Evolutionary conservation across 2,888 invertebrate genomes (phyloP).

Genomic region (Tipula helvola): DNA sequence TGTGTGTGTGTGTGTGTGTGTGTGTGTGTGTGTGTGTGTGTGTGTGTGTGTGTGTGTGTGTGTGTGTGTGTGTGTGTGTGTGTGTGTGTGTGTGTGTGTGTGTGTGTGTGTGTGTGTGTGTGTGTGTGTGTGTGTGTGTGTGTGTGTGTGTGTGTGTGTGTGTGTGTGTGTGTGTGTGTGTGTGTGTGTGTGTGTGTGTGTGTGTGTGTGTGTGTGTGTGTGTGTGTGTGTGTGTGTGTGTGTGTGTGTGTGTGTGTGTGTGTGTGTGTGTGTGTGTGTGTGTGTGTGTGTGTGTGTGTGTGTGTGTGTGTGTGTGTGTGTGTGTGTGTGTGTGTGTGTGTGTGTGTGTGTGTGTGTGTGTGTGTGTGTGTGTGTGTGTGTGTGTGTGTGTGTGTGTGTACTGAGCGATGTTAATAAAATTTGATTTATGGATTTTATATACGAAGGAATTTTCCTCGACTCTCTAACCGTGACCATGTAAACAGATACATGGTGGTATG

Average conservation of each 20-base stretch:
- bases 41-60: not conserved
- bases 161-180: not conserved
- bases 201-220: not conserved
- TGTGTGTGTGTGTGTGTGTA: not conserved
- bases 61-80: not conserved
- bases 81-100: not conserved
- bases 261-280: not conserved
- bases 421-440: not conserved
- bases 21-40: not conserved
- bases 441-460: not conserved
- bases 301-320: not conserved
- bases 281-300: not conserved
- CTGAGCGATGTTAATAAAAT: not conserved
- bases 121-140: not conserved
- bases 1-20: not conserved
- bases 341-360: not conserved
- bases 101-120: not conserved
- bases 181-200: not conserved
- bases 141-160: not conserved
- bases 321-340: not conserved
- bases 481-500: not conserved
- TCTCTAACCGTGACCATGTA: not conserved
- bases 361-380: not conserved
- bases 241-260: not conserved
- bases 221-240: not conserved